Conservation (phyloP, 2,888 invertebrate genomes). For the Baronia brevicornis region DNA sequence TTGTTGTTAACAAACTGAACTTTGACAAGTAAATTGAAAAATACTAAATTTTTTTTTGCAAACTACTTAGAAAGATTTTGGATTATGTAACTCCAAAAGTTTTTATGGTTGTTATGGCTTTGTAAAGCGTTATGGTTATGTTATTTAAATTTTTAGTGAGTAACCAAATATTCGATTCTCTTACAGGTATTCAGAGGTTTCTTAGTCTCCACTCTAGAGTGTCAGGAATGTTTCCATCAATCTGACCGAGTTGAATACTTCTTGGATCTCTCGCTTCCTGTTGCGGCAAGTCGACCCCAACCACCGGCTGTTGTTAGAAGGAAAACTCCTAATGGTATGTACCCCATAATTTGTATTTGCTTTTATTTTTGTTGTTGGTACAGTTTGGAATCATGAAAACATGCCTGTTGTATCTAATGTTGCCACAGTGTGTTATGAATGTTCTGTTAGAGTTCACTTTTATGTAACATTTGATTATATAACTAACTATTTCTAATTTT, state of each 20-base stretch:
- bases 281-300: conserved; percentile 83
- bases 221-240: conserved; percentile 90
- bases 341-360: background rate
- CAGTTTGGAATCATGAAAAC: too few species aligned
- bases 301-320: conserved; percentile 78
- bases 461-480: too few species aligned
- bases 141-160: too few species aligned
- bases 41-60: too few species aligned
- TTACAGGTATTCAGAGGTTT: conserved; percentile 90
- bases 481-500: too few species aligned
- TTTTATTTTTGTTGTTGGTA: background rate
- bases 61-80: too few species aligned
- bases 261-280: conserved; percentile 94
- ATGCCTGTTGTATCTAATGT: background rate
- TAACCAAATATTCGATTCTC: background rate
- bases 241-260: conserved; percentile 94
- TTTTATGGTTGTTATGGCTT: too few species aligned
- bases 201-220: conserved; percentile 91
- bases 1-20: too few species aligned
- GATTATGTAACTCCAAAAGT: too few species aligned
- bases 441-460: too few species aligned
- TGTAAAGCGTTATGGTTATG: too few species aligned
- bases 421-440: background rate
- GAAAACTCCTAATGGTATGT: conserved; percentile 63
- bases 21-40: too few species aligned